Conservation (phyloP, 2,113 vertebrate genomes). For the Barbus barbus region DNA sequence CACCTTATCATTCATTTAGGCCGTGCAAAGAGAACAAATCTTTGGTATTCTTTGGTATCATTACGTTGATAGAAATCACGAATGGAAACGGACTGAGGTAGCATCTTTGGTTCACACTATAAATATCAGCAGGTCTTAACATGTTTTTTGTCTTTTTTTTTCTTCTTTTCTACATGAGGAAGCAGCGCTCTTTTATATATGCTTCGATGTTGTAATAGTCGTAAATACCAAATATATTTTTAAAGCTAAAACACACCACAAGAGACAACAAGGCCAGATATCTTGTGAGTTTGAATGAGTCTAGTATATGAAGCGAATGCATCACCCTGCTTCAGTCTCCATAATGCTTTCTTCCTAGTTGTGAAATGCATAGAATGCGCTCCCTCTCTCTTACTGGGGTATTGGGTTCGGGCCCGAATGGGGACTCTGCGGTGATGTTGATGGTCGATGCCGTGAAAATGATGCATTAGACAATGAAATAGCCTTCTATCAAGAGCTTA, state of each 20-base stretch:
- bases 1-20: slow-evolving; percentile 84
- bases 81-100: slow-evolving; percentile 99
- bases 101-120: slow-evolving; percentile 99
- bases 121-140: slow-evolving; percentile 95
- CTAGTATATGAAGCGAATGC: slow-evolving; percentile 73
- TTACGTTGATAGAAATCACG: slow-evolving; percentile 99
- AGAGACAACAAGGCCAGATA: slow-evolving; percentile 82
- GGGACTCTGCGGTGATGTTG: neutral
- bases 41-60: slow-evolving; percentile 99
- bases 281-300: slow-evolving; percentile 71
- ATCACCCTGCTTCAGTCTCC: slow-evolving; percentile 73
- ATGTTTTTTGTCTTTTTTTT: slow-evolving; percentile 60
- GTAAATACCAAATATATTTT: slow-evolving; percentile 77
- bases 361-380: slow-evolving; percentile 90
- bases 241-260: slow-evolving; percentile 90
- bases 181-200: slow-evolving; percentile 84
- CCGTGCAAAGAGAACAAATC: slow-evolving; percentile 90
- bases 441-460: slow-evolving; percentile 6
- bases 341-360: slow-evolving; percentile 97
- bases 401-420: neutral
- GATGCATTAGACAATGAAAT: neutral
- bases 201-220: slow-evolving; percentile 80
- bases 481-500: neutral
- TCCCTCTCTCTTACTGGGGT: neutral
- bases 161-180: slow-evolving; percentile 74